Base-by-base conservation (phyloP, 2,797 vertebrate genomes). In the Darevskia nairensis region DNA sequence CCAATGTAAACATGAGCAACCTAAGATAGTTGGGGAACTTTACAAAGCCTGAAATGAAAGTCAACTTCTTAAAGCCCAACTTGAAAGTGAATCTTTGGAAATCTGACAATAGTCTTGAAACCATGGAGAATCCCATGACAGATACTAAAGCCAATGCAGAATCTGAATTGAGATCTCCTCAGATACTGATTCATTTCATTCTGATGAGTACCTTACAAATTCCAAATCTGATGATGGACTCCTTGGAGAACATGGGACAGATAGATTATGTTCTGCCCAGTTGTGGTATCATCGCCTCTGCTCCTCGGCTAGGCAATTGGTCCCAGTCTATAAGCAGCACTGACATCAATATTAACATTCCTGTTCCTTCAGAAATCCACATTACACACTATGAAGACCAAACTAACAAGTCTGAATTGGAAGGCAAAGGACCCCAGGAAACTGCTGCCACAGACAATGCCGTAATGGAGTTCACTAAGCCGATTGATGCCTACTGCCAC, bases 181-280 rank as follows among this genome's bases (percentile, higher is more conserved):
- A 0, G 99, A 99, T 93, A 98, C 98, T 0, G 98, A 99, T 89
- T 99, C 98, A 98, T 93, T 99, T 99, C 98, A 98, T 93, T 99
- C 99, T 0, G 99, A 99, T 27, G 97, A 97, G 0, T 98, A 98
- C 92, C 96, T 97, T 85, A 93, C 86, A 2, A 95, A 96, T 23
- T 96, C 97, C 17, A 97, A 95, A 8, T 97, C 96, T 0, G 97
- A 97, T 0, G 97, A 97, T 71, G 0, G 96, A 95, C 13, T 98
- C 98, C 25, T 93, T 98, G 44, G 99, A 99, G 92, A 97, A 97
- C 1, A 95, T 97, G 0, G 97, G 95, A 10, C 96, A 96, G 0
- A 0, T 81, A 0, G 99, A 99, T 95, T 99, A 99, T 0, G 98
- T 99, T 78, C 97, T 99, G 86, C 98, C 99, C 2, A 99, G 99